Conservation (phyloP, 2,797 vertebrate genomes). For the Gobionotothen gibberifrons region DNA sequence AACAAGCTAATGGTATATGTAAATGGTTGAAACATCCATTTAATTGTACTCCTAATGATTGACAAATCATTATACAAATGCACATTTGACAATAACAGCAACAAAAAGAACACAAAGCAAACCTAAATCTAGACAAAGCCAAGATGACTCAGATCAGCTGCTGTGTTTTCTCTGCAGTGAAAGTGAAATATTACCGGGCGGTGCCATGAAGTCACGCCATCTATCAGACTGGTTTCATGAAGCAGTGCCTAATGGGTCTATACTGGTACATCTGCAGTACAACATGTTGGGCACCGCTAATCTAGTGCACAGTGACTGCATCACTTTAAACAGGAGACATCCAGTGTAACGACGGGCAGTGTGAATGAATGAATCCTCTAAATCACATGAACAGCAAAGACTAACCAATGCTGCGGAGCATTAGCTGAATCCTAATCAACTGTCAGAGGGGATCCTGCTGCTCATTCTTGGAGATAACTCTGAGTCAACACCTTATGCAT, state of each 20-base stretch:
- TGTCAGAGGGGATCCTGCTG: slow-evolving; percentile 37
- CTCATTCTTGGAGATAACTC: slow-evolving; percentile 23
- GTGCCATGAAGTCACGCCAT: slow-evolving; percentile 8
- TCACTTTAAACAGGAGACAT: slow-evolving; percentile 18
- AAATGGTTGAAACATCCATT: neutral
- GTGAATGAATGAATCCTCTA: slow-evolving; percentile 49
- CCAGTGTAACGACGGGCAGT: slow-evolving; percentile 1
- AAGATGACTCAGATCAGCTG: neutral
- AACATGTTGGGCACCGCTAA: slow-evolving; percentile 5
- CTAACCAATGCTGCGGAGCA: slow-evolving; percentile 41
- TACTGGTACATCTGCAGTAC: neutral
- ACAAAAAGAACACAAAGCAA: neutral
- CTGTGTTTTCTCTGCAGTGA: slow-evolving; percentile 33
- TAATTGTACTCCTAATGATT: neutral
- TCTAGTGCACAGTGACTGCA: slow-evolving; percentile 6
- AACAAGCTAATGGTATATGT: neutral
- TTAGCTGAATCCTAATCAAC: slow-evolving; percentile 53
- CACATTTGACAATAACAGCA: no score
- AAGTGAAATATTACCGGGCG: slow-evolving; percentile 8
- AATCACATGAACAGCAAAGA: slow-evolving; percentile 56
- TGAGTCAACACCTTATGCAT: slow-evolving; percentile 30
- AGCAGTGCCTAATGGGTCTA: neutral
- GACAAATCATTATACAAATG: neutral
- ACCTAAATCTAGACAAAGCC: neutral
- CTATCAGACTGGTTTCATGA: slow-evolving; percentile 1